Evolutionary conservation across 1,140 invertebrate species (phyloP), one percentile per base, ranked within the genome.

Genomic region (Drosophila kurseongensis): DNA sequence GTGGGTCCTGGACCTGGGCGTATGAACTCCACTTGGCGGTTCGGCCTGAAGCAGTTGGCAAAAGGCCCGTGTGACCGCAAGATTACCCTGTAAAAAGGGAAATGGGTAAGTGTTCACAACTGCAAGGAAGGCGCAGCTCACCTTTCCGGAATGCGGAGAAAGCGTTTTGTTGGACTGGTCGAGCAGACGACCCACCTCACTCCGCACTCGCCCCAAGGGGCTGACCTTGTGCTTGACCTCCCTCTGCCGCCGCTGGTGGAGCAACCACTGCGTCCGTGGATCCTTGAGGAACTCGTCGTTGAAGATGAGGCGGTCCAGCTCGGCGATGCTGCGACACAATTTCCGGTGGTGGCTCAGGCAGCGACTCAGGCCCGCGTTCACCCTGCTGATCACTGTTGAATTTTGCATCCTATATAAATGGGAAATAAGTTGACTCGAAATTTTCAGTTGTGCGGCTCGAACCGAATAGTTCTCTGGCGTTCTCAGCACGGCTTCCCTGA

Each of bases 391-490:
- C 18, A 71, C 52, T 41, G 36, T 47, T 13, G 66, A 72, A 72
- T 72, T 71, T 72, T 48, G 66, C 68, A 72, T 71, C 29, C 36
- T 69, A 23, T 27, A 4, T 12, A 7, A n/a, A 16, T 47, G 42
- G 51, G 59, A 10, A 29, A 18, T 18, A 16, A 35, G 14, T 50
- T 35, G 36, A 51, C 60, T 51, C 0, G 9, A 38, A 68, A 68
- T 62, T 62, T 67, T 4, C 35, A 29, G 45, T 13, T 47, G 61
- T 23, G 2, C 29, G 27, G 9, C 16, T 8, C 1, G 12, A 54
- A 36, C 2, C 18, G 38, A 62, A 61, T 60, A 40, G 35, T 18
- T 29, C 8, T 42, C 44, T 36, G 38, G 16, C 27, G 60, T 63
- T 27, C 40, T 0, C 27, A 55, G 14, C 51, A 18, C n/a, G 50